These are phyloP conservation scores for Escarpia spicata DNA, from an alignment of 2,888 invertebrate genomes.

Conservation along the genomic window DNA sequence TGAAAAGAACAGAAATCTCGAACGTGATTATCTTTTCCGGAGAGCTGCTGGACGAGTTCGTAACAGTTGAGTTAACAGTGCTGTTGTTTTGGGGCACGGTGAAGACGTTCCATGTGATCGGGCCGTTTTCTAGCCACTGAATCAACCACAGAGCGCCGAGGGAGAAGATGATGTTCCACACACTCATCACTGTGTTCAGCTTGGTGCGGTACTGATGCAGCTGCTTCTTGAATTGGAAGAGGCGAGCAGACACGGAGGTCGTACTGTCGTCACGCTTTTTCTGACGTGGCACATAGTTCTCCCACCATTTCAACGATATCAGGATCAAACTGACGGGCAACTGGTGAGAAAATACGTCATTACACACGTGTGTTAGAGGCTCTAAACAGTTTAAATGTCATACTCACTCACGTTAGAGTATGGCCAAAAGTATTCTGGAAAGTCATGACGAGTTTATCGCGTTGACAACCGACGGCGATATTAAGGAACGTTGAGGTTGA, in stretches of 20 bases:
- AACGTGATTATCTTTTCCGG: neutral
- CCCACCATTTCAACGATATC: constrained; percentile 85
- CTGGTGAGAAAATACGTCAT: constrained; percentile 55
- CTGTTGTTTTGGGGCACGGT: neutral
- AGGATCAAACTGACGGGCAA: constrained; percentile 74
- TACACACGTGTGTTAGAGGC: too few relatives aligned
- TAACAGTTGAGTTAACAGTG: neutral
- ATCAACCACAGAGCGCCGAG: neutral
- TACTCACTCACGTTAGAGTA: too few relatives aligned
- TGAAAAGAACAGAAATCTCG: neutral
- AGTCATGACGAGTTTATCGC: too few relatives aligned
- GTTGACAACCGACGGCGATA: too few relatives aligned
- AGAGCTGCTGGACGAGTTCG: too few relatives aligned
- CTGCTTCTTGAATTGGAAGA: neutral
- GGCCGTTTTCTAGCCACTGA: neutral
- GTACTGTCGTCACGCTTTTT: neutral
- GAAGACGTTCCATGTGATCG: neutral
- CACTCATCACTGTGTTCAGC: neutral
- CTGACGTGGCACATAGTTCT: constrained; percentile 74
- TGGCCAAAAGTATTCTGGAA: too few relatives aligned
- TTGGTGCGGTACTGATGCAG: neutral
- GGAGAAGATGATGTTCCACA: neutral
- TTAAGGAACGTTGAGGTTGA: too few relatives aligned
- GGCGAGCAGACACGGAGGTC: neutral
- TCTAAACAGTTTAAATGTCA: too few relatives aligned